Percentiles rank a stretch among this genome's conserved stretches.
Evolutionary conservation across 2,113 vertebrate genomes (phyloP).

Genomic region (Gadus macrocephalus): DNA sequence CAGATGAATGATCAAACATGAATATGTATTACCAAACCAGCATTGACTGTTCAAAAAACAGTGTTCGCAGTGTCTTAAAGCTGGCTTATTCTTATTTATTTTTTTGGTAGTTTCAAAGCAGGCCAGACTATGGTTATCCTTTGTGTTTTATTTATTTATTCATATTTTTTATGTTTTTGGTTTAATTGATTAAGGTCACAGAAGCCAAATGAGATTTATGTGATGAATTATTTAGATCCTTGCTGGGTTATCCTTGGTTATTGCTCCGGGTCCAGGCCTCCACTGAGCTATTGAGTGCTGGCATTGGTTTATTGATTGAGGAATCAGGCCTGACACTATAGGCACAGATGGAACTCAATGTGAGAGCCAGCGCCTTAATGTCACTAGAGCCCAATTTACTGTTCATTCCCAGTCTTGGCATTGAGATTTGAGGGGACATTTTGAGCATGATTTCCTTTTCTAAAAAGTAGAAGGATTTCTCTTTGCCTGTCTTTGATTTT

Average conservation of each 20-base stretch:
- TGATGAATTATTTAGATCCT: slow-evolving; percentile 47
- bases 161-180: slow-evolving; percentile 1
- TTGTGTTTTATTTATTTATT: too few species aligned
- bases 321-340: slow-evolving; percentile 30
- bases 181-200: slow-evolving; percentile 33
- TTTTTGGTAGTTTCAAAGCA: background rate
- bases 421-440: background rate
- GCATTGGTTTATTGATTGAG: slow-evolving; percentile 55
- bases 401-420: background rate
- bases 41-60: slow-evolving; percentile 8
- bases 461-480: background rate
- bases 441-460: background rate
- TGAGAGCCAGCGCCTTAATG: slow-evolving; percentile 3
- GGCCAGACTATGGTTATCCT: too few species aligned
- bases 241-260: slow-evolving; percentile 24
- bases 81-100: background rate
- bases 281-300: slow-evolving; percentile 29
- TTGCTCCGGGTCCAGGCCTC: slow-evolving; percentile 9
- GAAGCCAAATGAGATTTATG: slow-evolving; percentile 16
- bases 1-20: background rate
- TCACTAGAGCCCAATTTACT: background rate
- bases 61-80: background rate
- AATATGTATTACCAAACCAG: background rate
- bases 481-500: background rate
- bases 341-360: slow-evolving; percentile 10